Conservation (phyloP, 2,888 invertebrate species). For the Acleris holmiana region DNA sequence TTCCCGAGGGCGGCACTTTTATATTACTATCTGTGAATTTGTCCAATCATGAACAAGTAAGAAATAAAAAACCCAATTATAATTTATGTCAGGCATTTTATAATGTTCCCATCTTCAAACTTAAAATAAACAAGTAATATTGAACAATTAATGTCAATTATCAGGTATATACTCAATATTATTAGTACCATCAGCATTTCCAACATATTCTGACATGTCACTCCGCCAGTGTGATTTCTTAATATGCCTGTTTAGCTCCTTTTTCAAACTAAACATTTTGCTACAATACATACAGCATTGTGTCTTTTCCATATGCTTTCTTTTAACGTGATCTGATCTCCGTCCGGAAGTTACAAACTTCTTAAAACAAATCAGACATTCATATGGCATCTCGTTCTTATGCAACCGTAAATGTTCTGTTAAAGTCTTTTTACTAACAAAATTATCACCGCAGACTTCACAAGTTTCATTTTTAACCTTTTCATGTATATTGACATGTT, state of each 20-base stretch:
- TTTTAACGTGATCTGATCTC: constrained; percentile 60
- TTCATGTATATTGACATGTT: constrained; percentile 54
- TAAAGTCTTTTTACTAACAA: constrained; percentile 58
- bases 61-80: no score
- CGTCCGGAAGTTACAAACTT: constrained; percentile 62
- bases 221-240: constrained; percentile 51
- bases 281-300: constrained; percentile 59
- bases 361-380: constrained; percentile 58
- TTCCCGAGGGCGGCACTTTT: no score
- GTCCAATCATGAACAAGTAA: no score
- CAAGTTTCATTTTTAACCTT: constrained; percentile 55
- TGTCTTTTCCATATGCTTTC: constrained; percentile 58
- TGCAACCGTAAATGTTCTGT: constrained; percentile 62
- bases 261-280: constrained; percentile 62
- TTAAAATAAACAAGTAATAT: no score
- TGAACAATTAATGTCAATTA: not conserved
- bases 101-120: no score
- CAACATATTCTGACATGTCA: constrained; percentile 1
- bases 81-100: no score
- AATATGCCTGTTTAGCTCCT: constrained; percentile 62
- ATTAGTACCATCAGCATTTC: not conserved
- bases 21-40: no score
- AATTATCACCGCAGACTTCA: constrained; percentile 61
- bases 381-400: constrained; percentile 55
- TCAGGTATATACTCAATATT: not conserved